A percentile compares a stretch with the other conserved stretches of the same genome.
phyloP scores from a whole-genome alignment of 2,888 invertebrate genomes.

The Cerceris ruficornis region DNA sequence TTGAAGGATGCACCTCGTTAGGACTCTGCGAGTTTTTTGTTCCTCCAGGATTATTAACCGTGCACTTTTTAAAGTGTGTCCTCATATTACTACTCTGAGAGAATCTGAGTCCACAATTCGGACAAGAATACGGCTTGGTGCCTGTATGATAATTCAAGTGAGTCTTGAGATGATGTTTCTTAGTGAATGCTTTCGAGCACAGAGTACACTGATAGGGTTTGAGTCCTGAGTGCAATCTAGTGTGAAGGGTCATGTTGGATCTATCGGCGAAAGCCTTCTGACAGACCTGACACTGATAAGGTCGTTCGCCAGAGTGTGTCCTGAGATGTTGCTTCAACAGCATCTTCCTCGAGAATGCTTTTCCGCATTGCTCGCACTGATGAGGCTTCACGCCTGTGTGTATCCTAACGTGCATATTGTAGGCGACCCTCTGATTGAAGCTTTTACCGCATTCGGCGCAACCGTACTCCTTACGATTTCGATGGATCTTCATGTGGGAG shows the following conservation, averaged over 20 bases:
- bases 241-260: slow-evolving; percentile 92
- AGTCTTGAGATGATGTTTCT: slow-evolving; percentile 92
- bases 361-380: slow-evolving; percentile 89
- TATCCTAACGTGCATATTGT: slow-evolving; percentile 93
- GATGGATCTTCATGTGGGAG: slow-evolving; percentile 93
- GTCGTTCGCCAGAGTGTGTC: slow-evolving; percentile 91
- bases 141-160: slow-evolving; percentile 94
- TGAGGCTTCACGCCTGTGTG: slow-evolving; percentile 92
- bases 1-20: slow-evolving; percentile 3
- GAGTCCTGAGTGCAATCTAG: slow-evolving; percentile 90
- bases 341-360: slow-evolving; percentile 93
- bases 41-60: slow-evolving; percentile 40
- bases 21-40: not conserved
- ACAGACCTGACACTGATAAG: slow-evolving; percentile 91
- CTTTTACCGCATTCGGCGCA: slow-evolving; percentile 92
- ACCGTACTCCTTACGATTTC: slow-evolving; percentile 91
- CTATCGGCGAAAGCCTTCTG: slow-evolving; percentile 92
- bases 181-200: slow-evolving; percentile 91
- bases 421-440: slow-evolving; percentile 93
- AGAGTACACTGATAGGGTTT: slow-evolving; percentile 88
- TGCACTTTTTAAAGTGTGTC: slow-evolving; percentile 91
- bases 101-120: slow-evolving; percentile 88
- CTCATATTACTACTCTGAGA: slow-evolving; percentile 94
- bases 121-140: slow-evolving; percentile 90
- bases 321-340: slow-evolving; percentile 91